Base-by-base conservation (phyloP, 1,140 invertebrate genomes). In the Ganaspis sp. region DNA sequence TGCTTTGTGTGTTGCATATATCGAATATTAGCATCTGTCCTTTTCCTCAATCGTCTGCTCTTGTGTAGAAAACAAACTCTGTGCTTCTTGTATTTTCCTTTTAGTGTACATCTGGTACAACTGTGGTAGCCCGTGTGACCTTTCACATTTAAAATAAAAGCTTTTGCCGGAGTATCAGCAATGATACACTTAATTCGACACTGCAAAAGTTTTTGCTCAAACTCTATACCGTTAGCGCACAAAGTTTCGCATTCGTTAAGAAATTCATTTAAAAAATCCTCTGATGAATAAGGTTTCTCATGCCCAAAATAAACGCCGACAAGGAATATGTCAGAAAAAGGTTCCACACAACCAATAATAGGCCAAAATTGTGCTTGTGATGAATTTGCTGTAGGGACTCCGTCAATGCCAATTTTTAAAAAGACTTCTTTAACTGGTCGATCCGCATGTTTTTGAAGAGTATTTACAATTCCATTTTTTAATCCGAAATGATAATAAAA, bases 101-200 rank as follows among this genome's bases (percentile, higher is more conserved):
- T 26, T 42, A 74, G 1, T 42, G n/a, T n/a, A 15, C 75, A 83
- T 70, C 78, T 80, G 0, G 58, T 54, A 15, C 78, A 83, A 29
- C 76, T 69, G 49, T 64, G 19, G 21, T 77, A 80, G 11, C 74
- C 81, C n/a, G 40, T 53, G 45, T 81, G 79, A 17, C 34, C 17
- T 76, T 79, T 81, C 11, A 73, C 45, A 58, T 74, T 73, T 34
- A 76, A 70, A 23, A 79, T 64, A 54, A 54, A 75, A 4, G 79
- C 69, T 42, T 73, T 74, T 2, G 81, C 81, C 9, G 81, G 81
- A n/a, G 75, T 64, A 80, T 83, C 78, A 34, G 77, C 78, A 49
- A 81, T 72, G 11, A 81, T 54, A 1, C 15, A 23, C 15, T 74
- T 45, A 45, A 76, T 37, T 64, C n/a, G 12, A 17, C 21, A 69